Conservation (phyloP, 2,888 invertebrate species). For the Ectemnius lituratus region DNA sequence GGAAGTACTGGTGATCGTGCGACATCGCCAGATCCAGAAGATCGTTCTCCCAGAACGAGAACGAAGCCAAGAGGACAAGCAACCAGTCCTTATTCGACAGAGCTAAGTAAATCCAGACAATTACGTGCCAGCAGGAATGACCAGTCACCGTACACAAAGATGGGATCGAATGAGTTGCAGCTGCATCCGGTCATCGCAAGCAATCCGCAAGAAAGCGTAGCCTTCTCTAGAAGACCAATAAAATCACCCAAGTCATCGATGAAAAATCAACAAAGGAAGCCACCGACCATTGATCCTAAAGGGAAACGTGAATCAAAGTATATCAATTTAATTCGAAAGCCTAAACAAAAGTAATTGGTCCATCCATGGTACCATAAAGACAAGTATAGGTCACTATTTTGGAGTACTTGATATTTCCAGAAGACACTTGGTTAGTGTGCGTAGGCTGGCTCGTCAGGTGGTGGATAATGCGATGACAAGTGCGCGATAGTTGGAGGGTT, state of each 20-base stretch:
- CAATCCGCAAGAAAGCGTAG: too few relatives aligned
- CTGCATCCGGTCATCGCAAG: not conserved
- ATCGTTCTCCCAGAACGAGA: slow-evolving; percentile 21
- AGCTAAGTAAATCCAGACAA: not conserved
- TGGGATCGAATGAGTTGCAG: not conserved
- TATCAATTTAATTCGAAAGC: not conserved
- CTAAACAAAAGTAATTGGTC: not conserved
- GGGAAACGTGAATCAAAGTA: not conserved
- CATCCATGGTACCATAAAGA: not conserved
- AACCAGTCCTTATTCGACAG: slow-evolving; percentile 1
- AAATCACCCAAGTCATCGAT: not conserved
- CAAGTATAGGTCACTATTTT: not conserved
- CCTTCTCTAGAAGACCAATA: too few relatives aligned
- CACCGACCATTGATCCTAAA: not conserved
- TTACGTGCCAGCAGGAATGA: not conserved
- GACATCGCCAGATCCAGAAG: not conserved
- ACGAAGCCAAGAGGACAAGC: slow-evolving; percentile 31
- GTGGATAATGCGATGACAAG: not conserved
- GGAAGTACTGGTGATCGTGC: not conserved
- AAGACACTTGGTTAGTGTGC: too few relatives aligned
- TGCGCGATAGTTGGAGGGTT: slow-evolving; percentile 10
- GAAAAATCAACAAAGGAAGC: not conserved
- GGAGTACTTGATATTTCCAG: too few relatives aligned
- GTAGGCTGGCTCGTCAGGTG: not conserved
- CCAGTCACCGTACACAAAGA: not conserved